Conservation (phyloP, 1,140 invertebrate genomes). For the Acromyrmex charruanus region DNA sequence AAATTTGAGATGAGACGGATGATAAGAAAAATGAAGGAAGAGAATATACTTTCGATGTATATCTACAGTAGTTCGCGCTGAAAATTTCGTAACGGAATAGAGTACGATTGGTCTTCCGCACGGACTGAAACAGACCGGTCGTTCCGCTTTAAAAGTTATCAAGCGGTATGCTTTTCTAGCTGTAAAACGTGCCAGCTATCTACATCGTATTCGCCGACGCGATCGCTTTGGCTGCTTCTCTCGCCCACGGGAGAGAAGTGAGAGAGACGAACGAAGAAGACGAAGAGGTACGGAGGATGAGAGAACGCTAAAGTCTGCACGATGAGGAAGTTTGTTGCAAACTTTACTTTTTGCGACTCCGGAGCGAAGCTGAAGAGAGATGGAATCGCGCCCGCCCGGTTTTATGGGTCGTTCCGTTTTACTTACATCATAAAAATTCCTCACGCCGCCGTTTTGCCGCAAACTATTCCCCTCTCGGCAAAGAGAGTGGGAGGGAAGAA, state of each 20-base stretch:
- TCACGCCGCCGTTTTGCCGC: conserved; percentile 58
- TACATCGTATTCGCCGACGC: conserved; percentile 57
- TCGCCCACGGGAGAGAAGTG: conserved; percentile 31
- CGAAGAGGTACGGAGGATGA: conserved; percentile 11
- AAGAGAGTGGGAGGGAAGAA: not conserved
- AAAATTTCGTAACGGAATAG: conserved; percentile 34
- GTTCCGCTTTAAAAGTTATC: conserved; percentile 66
- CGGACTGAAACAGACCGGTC: conserved; percentile 17
- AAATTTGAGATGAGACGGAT: not conserved
- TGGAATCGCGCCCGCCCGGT: conserved; percentile 66
- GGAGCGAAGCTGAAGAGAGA: conserved; percentile 63
- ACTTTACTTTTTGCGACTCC: conserved; percentile 73
- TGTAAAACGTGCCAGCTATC: conserved; percentile 65
- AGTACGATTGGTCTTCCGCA: not conserved
- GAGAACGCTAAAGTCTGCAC: conserved; percentile 44
- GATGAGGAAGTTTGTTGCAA: conserved; percentile 72
- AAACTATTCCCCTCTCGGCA: conserved; percentile 48
- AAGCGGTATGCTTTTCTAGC: conserved; percentile 55
- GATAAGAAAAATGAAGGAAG: not conserved
- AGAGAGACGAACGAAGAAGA: conserved; percentile 22
- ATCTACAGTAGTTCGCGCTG: not conserved
- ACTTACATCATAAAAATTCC: conserved; percentile 77
- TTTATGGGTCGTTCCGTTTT: conserved; percentile 75
- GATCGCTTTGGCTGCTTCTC: conserved; percentile 48
- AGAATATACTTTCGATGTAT: not conserved